phyloP scores from a whole-genome alignment of 1,140 invertebrate genomes.

The Drosophila kikkawai region DNA sequence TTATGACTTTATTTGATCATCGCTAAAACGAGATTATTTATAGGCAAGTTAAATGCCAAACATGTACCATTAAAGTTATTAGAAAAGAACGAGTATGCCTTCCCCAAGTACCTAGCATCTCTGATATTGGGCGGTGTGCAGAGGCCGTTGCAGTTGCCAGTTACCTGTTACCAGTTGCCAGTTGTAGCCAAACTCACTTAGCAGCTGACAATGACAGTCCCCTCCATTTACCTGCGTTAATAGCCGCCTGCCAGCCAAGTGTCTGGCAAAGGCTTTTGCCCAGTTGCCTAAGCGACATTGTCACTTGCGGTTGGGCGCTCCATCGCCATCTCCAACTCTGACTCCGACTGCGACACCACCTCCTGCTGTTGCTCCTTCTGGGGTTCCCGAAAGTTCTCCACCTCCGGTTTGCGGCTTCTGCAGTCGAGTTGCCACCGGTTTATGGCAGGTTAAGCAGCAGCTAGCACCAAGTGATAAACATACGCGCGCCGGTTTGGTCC shows the following conservation, averaged over 20 bases:
- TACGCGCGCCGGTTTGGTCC: conserved; percentile 8
- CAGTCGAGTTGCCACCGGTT: conserved; percentile 30
- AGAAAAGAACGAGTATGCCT: not conserved
- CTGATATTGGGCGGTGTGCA: conserved; percentile 20
- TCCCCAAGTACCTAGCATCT: not conserved
- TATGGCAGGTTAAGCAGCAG: conserved; percentile 20
- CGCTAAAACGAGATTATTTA: too few species aligned
- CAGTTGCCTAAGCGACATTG: conserved; percentile 77
- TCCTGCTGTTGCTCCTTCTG: conserved; percentile 8
- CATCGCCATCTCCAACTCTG: not conserved
- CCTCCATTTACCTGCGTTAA: conserved; percentile 50
- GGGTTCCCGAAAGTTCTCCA: not conserved
- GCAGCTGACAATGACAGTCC: conserved; percentile 74
- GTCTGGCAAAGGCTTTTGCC: conserved; percentile 44
- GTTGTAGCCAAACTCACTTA: conserved; percentile 68
- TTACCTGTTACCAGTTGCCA: conserved; percentile 30
- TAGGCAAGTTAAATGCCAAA: not conserved
- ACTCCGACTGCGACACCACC: not conserved
- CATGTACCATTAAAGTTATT: not conserved
- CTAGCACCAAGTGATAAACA: conserved; percentile 36
- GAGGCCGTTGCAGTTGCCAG: conserved; percentile 32
- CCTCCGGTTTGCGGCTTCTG: conserved; percentile 34
- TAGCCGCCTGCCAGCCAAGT: conserved; percentile 56
- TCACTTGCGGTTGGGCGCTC: conserved; percentile 72
- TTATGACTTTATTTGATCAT: too few species aligned